Base-by-base conservation (phyloP, 2,797 vertebrate genomes). In the Echeneis naucrates region DNA sequence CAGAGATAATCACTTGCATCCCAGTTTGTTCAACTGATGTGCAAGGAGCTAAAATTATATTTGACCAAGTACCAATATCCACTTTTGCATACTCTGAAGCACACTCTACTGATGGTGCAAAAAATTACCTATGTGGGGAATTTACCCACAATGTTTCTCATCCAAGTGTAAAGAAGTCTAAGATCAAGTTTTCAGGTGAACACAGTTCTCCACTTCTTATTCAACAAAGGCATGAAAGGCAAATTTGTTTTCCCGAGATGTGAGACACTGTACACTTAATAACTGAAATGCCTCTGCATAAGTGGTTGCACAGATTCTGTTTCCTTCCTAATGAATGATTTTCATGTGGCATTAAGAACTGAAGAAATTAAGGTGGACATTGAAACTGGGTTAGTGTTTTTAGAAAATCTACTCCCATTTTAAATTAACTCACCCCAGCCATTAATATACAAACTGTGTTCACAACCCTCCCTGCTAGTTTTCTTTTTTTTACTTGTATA, bases 381-480 rank as follows among this genome's bases (percentile, higher is more conserved):
- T 13, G 27, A 50, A 27, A 58, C 51, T 47, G 32, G 16, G 47
- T 35, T 47, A 6, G 38, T 65, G 5, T 21, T 27, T 51, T 23
- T 61, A 16, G 47, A 4, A 67, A 73, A 38, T 1, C 52, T 63
- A 12, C 3, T 65, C 55, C 17, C 5, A 52, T 58, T 69, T 42
- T 24, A n/a, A 19, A 60, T 33, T 8, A 11, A 21, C 50, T 68
- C 32, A 72, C 13, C 35, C 11, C 47, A 58, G 32, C 14, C 30
- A 30, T 75, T 59, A 30, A 60, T 44, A 55, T 42, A 45, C 56
- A 74, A 73, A 69, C 13, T 51, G n/a, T 66, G n/a, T 68, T 64
- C 30, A 66, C 37, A 17, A 52, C 26, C 53, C 23, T 52, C 10
- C 21, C 11, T 26, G 24, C 10, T 33, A 44, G 27, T 65, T 59